Conservation (phyloP, 2,888 invertebrate species). For the Noctua comes region DNA sequence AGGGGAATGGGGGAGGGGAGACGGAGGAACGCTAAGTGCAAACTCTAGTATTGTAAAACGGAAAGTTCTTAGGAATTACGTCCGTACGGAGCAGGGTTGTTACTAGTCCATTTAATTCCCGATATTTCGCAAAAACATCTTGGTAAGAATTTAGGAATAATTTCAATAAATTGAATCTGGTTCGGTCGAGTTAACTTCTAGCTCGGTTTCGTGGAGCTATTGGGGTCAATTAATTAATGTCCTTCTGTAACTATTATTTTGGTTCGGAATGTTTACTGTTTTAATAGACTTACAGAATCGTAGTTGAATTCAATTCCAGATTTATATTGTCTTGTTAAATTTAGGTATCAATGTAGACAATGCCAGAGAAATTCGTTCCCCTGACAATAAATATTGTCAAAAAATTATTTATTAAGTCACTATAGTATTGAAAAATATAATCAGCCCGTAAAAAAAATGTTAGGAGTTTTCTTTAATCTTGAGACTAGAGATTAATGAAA, state of each 20-base stretch:
- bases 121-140: slow-evolving; percentile 38
- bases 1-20: slow-evolving; percentile 34
- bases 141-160: slow-evolving; percentile 37
- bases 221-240: slow-evolving; percentile 34
- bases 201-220: slow-evolving; percentile 17
- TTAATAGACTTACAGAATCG: slow-evolving; percentile 6
- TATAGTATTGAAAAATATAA: background rate
- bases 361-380: background rate
- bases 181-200: slow-evolving; percentile 42
- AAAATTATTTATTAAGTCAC: too few species aligned
- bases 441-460: background rate
- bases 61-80: slow-evolving; percentile 71
- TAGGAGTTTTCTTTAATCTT: background rate
- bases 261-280: slow-evolving; percentile 14
- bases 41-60: slow-evolving; percentile 74
- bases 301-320: background rate
- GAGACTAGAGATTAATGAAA: background rate
- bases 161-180: slow-evolving; percentile 38
- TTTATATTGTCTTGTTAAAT: background rate
- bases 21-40: slow-evolving; percentile 75
- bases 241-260: slow-evolving; percentile 27
- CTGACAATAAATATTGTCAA: background rate
- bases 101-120: slow-evolving; percentile 40
- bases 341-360: background rate
- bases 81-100: slow-evolving; percentile 45